A percentile compares a stretch with the other conserved stretches of the same genome.
phyloP scores from a whole-genome alignment of 92 coral and sea anemone species.

The Anthopleura xanthogrammica region DNA sequence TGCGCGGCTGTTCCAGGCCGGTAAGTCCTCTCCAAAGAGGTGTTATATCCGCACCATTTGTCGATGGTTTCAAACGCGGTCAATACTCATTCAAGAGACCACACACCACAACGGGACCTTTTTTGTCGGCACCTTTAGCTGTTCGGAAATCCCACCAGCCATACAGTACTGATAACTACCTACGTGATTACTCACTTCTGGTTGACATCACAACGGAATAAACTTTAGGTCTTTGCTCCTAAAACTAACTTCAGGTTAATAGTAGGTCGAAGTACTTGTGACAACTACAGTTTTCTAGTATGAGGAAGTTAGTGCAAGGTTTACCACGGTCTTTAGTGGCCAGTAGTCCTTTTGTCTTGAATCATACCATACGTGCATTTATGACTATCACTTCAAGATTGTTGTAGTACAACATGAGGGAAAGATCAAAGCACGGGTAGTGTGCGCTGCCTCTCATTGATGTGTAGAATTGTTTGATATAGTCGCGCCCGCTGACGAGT shows the following conservation, averaged over 20 bases:
- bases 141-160: conserved; percentile 2
- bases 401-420: no score
- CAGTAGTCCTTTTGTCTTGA: no score
- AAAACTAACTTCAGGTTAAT: not conserved
- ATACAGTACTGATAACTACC: not conserved
- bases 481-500: not conserved
- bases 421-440: no score
- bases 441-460: no score
- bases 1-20: not conserved
- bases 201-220: not conserved
- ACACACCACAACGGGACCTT: not conserved
- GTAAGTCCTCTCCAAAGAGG: conserved; percentile 13
- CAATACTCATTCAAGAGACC: not conserved
- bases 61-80: conserved; percentile 7
- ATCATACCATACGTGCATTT: no score
- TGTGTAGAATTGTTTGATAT: no score
- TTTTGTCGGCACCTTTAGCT: not conserved
- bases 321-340: no score
- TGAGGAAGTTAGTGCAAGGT: no score
- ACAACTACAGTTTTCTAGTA: no score
- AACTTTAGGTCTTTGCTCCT: not conserved
- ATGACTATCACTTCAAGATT: no score
- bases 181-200: conserved; percentile 4
- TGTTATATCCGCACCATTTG: conserved; percentile 32
- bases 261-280: no score